Evolutionary conservation across 2,797 vertebrate species (phyloP), one percentile per base, ranked within the genome.

Genomic region (Scolopax rusticola): DNA sequence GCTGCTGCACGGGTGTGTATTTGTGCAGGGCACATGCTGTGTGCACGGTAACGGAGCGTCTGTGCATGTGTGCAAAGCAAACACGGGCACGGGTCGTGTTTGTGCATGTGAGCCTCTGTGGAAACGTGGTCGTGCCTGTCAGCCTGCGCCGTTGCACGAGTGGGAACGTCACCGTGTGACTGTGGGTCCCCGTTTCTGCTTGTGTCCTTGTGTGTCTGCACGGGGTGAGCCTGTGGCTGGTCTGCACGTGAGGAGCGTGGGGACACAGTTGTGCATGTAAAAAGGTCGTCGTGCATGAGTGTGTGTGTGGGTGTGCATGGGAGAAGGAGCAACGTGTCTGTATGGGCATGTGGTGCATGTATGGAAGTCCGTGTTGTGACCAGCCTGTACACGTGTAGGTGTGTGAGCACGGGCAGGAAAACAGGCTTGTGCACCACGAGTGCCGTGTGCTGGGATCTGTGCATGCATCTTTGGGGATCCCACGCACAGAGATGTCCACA

Each of bases 381-480:
- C 5, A 30, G 63, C 71, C 75, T 12, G 65, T 14, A 2, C 56
- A 0, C 0, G 4, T 2, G 2, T 7, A 43, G 47, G 36, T 50
- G 12, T 21, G 71, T 32, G 82, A 59, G 93, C 84, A 91, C 28
- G 40, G 88, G 77, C 74, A 38, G 87, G 63, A 56, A 23, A 12
- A 38, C 47, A 32, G 0, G 27, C 21, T 1, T 12, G 48, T 17
- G 65, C 78, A 8, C 43, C n/a, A 0, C 0, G 3, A n/a, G 71
- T 30, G 67, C 63, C 59, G 0, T 1, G 17, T 54, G 79, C 73
- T 78, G 94, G 65, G 36, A 11, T 45, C 91, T 54, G 59, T 93
- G 96, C 90, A 63, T 27, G 80, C 5, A 0, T 40, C 79, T 56
- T 5, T 3, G 1, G 84, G 80, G 51, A 74, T 91, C 74, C 63